Base-by-base conservation (phyloP, 1,140 invertebrate species). In the Procambarus clarkii region DNA sequence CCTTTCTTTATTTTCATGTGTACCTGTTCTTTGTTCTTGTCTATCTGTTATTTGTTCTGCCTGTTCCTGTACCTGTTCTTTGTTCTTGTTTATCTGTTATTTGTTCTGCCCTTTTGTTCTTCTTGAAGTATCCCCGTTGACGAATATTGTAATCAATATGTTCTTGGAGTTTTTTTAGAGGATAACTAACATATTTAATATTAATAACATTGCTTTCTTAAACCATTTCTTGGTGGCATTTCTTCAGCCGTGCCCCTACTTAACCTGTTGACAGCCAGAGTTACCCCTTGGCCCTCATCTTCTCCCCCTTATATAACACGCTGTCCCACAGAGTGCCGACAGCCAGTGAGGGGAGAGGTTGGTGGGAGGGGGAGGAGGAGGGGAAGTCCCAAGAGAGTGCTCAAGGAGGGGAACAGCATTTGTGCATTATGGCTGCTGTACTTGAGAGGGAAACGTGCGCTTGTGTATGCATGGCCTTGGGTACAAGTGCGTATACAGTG, bases 371-470 rank as follows among this genome's bases (percentile, higher is more conserved):
- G 54, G n/a, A 82, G 44, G 58, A 69, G 13, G 13, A 21, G 60
- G 13, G 60, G 60, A 64, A 18, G 69, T 74, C 69, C 69, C 69
- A 7, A 74, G 69, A 74, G 69, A 74, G 69, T 74, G 69, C 69
- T 74, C 24, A 74, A 74, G 69, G 69, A 74, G 69, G 24, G 24
- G 24, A 74, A 74, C 69, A 74, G n/a, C 69, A 74, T 24, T 74
- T 34, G n/a, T 74, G 69, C 69, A 74, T 74, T 74, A 74, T 74
- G n/a, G 69, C 69, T 34, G 5, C 69, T 24, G n/a, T 18, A 24
- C n/a, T 24, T 24, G n/a, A 0, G n/a, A 5, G n/a, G 24, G n/a
- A 24, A 24, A n/a, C 24, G 69, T 74, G 69, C 34, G n/a, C 34
- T n/a, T 74, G 69, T 74, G 2, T 74, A 11, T 34, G 69, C 24